Percentiles rank a stretch among this genome's conserved stretches.
phyloP scores from a whole-genome alignment of 2,113 vertebrate species.

The Brienomyrus brachyistius region DNA sequence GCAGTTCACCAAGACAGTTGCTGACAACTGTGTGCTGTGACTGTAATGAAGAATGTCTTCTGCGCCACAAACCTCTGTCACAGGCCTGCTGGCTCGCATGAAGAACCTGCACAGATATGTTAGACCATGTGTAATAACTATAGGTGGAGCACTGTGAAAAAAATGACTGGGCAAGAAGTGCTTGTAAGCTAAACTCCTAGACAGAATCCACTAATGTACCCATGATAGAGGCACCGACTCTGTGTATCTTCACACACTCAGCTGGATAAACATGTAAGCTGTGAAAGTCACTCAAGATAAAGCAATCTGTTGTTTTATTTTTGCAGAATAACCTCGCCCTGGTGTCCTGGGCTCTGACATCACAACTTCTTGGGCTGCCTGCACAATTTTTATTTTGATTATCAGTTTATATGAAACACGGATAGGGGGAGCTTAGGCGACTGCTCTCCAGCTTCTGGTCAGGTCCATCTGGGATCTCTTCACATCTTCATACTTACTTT shows the following conservation, averaged over 20 bases:
- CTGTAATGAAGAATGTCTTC: not conserved
- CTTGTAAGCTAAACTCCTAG: not conserved
- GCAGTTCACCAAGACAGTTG: constrained; percentile 1
- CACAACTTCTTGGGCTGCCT: not conserved
- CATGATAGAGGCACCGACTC: not conserved
- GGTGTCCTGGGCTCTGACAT: not conserved
- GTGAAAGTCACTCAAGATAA: not conserved
- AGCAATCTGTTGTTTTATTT: not conserved
- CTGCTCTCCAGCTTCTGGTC: not conserved
- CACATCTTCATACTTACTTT: not conserved
- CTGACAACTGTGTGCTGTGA: not conserved
- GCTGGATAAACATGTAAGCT: not conserved
- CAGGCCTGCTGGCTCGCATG: not conserved
- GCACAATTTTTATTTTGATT: not conserved
- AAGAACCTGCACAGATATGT: not conserved
- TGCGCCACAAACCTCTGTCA: not conserved
- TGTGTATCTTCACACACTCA: not conserved
- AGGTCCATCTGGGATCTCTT: not conserved
- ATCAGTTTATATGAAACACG: not conserved
- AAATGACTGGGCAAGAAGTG: not conserved
- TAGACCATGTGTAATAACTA: not conserved
- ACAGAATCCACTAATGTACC: not conserved
- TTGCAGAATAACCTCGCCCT: not conserved
- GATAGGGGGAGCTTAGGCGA: not conserved
- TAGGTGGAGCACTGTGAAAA: not conserved